Evolutionary conservation across 2,113 vertebrate genomes (phyloP), one percentile per base, ranked within the genome.

Genomic region (Catharus bicknelli): DNA sequence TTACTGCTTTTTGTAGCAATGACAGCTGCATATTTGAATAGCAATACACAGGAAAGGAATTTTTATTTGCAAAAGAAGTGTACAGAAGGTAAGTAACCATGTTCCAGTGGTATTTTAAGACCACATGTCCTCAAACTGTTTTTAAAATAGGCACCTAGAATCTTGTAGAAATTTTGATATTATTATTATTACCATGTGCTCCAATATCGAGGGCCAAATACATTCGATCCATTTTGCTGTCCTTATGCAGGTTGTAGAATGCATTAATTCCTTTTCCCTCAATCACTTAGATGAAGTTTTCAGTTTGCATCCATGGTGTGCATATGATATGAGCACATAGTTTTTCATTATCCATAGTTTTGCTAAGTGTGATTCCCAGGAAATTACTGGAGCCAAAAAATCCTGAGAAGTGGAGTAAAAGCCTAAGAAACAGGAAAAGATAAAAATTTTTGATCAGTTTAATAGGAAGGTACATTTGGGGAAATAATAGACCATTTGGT

Each of bases 401-500:
- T 61, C 47, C 64, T 74, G 59, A 89, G 86, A 88, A 42, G 27
- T 50, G 3, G 5, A 89, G 68, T 90, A 59, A 57, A 81, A 45
- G 18, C 15, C 54, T 45, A 75, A 83, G 70, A 87, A 96, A 80
- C 3, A 79, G 32, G 58, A 78, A 34, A 84, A 58, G 53, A 64
- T 85, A 76, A 48, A 96, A 82, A 75, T 16, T 26, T 30, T 85
- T 58, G 45, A 40, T 81, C 36, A 88, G 73, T 88, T 88, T 95
- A 85, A 50, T 57, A 67, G n/a, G 29, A 73, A 73, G 68, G 74
- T 43, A 79, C 16, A 26, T 88, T 93, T 54, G 21, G 7, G 9
- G n/a, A 21, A 80, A 62, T 70, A 89, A 96, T 88, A 68, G 77
- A 91, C 81, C 2, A 29, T 72, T 93, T 78, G 32, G 88, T 95